Evolutionary conservation across 2,888 invertebrate genomes (phyloP).

Genomic region (Zhengitettix transpicula): DNA sequence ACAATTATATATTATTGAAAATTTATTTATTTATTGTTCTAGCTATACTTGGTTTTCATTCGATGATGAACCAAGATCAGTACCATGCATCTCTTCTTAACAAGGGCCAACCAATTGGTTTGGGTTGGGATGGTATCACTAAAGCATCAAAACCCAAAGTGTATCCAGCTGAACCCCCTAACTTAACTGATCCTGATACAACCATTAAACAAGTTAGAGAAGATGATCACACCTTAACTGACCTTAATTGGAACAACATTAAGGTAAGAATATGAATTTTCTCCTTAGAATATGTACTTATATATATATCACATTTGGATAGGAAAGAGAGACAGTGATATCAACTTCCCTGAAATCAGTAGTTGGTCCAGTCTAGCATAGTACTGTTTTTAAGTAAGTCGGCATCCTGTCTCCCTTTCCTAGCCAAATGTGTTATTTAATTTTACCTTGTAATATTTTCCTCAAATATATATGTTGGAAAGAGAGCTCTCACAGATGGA

Average conservation of each 20-base stretch:
- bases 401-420: too few species aligned
- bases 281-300: too few species aligned
- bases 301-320: too few species aligned
- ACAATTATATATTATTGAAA: too few species aligned
- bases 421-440: too few species aligned
- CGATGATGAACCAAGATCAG: constrained; percentile 99
- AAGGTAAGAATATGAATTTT: constrained; percentile 43
- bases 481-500: too few species aligned
- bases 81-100: constrained; percentile 91
- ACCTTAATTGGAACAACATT: constrained; percentile 99
- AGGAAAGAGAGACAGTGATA: too few species aligned
- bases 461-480: too few species aligned
- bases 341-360: too few species aligned
- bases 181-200: constrained; percentile 87
- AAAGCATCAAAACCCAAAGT: constrained; percentile 84
- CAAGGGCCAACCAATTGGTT: constrained; percentile 76
- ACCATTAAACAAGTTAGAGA: constrained; percentile 78
- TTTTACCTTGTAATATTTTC: too few species aligned
- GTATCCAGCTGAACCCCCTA: constrained; percentile 89
- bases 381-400: too few species aligned
- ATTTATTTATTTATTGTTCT: constrained; percentile 22
- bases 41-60: constrained; percentile 98
- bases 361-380: too few species aligned
- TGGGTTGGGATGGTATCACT: constrained; percentile 90
- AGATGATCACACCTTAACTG: constrained; percentile 71